Conservation (phyloP, 2,888 invertebrate species). For the Apeira syringaria region DNA sequence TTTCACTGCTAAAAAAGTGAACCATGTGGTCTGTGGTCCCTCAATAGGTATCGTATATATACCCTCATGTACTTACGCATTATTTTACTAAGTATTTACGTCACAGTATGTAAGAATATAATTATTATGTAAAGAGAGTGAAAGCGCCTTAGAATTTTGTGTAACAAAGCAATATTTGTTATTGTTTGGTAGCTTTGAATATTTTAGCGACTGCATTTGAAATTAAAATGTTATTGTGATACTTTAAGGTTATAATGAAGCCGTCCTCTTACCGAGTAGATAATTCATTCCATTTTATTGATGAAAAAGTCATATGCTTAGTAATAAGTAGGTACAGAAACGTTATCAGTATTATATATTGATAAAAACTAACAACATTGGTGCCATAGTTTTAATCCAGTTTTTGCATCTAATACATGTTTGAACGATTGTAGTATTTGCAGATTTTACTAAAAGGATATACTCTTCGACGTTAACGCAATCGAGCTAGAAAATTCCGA, state of each 20-base stretch:
- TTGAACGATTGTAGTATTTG: not conserved
- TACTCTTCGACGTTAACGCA: not conserved
- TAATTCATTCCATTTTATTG: conserved; percentile 23
- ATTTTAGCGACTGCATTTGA: not conserved
- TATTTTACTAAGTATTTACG: no score
- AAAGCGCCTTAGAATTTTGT: not conserved
- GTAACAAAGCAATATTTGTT: not conserved
- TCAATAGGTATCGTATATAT: no score
- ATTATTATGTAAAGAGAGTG: no score
- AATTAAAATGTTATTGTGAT: conserved; percentile 13
- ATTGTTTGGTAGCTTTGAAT: not conserved
- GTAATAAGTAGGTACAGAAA: conserved; percentile 51
- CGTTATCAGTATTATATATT: conserved; percentile 59
- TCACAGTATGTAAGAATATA: no score
- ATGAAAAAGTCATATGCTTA: conserved; percentile 25
- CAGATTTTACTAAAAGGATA: not conserved
- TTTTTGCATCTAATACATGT: conserved; percentile 4
- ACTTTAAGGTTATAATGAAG: conserved; percentile 35
- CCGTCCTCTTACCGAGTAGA: conserved; percentile 46
- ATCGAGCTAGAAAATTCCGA: conserved; percentile 8
- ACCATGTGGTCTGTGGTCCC: no score
- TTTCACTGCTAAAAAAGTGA: no score
- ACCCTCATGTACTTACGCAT: no score
- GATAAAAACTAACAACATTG: conserved; percentile 40
- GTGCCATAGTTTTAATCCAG: conserved; percentile 53